A percentile compares a stretch with the other conserved stretches of the same genome.
Conservation (phyloP, 2,797 vertebrate species). For the Paramormyrops hopkinsi region DNA sequence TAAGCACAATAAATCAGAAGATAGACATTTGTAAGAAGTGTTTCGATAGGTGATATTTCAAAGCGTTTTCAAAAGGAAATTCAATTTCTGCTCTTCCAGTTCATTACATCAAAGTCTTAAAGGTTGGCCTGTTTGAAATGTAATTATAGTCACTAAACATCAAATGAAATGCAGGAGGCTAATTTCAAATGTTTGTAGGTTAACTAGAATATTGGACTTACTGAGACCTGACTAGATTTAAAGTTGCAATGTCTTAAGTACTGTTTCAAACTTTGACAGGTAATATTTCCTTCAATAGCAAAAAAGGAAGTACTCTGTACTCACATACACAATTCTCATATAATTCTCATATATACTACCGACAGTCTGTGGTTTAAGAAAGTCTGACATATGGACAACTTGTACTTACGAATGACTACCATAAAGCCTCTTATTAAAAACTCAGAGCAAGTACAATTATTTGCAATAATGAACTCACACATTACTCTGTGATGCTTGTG, state of each 20-base stretch:
- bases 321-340: not conserved
- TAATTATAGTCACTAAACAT: not conserved
- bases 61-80: not conserved
- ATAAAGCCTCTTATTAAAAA: not conserved
- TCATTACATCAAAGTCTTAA: slow-evolving; percentile 10
- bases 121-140: not conserved
- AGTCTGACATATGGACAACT: not conserved
- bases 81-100: slow-evolving; percentile 2
- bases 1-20: not conserved
- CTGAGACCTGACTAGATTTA: not conserved
- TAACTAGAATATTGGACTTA: not conserved
- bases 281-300: not conserved
- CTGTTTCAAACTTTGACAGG: not conserved
- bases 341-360: not conserved
- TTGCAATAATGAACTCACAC: not conserved
- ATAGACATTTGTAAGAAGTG: not conserved
- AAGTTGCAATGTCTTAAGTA: not conserved
- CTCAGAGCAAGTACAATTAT: not conserved
- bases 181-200: not conserved
- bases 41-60: not conserved
- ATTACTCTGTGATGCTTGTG: not conserved
- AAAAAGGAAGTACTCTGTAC: not conserved
- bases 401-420: not conserved
- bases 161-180: not conserved
- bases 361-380: not conserved